Conservation (phyloP, 2,113 vertebrate species). For the Pogona vitticeps region DNA sequence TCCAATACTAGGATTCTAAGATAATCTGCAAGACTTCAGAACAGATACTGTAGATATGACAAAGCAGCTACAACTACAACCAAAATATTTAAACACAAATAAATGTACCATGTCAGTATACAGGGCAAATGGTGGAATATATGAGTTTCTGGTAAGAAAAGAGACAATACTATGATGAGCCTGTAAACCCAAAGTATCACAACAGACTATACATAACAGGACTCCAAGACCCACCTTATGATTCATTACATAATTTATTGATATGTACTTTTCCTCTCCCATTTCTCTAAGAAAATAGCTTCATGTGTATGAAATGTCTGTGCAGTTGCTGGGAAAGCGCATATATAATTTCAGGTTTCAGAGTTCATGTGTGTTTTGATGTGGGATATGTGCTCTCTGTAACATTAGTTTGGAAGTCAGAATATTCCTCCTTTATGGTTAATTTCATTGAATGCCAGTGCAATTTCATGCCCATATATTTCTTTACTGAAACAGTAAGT, state of each 20-base stretch:
- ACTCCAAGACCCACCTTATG: not conserved
- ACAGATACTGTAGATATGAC: no score
- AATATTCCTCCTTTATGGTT: constrained; percentile 45
- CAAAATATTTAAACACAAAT: no score
- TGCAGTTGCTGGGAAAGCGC: constrained; percentile 18
- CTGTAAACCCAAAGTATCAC: not conserved
- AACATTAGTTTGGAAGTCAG: constrained; percentile 37
- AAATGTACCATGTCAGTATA: no score
- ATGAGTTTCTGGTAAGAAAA: not conserved
- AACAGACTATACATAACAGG: not conserved
- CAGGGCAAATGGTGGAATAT: no score
- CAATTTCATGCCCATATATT: constrained; percentile 47
- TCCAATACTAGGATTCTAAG: no score
- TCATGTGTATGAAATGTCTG: constrained; percentile 58
- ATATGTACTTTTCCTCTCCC: not conserved
- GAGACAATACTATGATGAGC: not conserved
- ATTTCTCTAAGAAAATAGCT: constrained; percentile 34
- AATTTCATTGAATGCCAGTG: constrained; percentile 50
- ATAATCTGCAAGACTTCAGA: no score
- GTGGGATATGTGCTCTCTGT: constrained; percentile 19
- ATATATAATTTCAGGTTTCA: constrained; percentile 31
- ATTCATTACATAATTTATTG: not conserved
- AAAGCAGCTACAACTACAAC: no score
- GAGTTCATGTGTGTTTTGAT: constrained; percentile 35
- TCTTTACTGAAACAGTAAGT: constrained; percentile 48